phyloP scores from a whole-genome alignment of 2,888 invertebrate species.

The Globia sparganii region DNA sequence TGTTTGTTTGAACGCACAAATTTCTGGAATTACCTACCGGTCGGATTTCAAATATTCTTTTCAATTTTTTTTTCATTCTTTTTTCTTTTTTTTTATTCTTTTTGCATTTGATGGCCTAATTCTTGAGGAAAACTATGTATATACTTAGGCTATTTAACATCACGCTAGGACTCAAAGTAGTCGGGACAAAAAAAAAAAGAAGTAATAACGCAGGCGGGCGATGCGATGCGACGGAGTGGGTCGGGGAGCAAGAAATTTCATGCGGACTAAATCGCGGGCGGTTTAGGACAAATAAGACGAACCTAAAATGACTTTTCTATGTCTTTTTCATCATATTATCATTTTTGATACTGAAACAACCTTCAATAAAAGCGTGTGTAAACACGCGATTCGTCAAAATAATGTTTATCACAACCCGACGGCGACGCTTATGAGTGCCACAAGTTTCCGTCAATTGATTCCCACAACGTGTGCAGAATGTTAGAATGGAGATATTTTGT shows the following conservation, averaged over 20 bases:
- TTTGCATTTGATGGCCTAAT: no score
- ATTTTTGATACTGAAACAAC: neutral
- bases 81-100: no score
- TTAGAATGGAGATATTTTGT: slow-evolving; percentile 13
- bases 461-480: slow-evolving; percentile 31
- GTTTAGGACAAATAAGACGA: neutral
- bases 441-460: slow-evolving; percentile 30
- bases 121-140: no score
- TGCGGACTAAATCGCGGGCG: neutral
- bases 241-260: neutral
- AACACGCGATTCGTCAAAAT: neutral
- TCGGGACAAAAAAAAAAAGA: neutral
- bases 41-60: no score
- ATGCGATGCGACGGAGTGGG: neutral
- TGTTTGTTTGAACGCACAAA: no score
- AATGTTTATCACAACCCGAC: slow-evolving; percentile 8
- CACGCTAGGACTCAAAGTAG: no score
- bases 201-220: neutral
- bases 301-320: neutral
- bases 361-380: neutral
- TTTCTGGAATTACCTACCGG: no score
- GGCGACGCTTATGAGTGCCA: slow-evolving; percentile 2
- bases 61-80: no score
- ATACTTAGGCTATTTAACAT: no score
- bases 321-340: neutral